These are phyloP conservation scores for Nephrocerus scutellatus DNA, from an alignment of 2,888 invertebrate species.

Conservation along the genomic window DNA sequence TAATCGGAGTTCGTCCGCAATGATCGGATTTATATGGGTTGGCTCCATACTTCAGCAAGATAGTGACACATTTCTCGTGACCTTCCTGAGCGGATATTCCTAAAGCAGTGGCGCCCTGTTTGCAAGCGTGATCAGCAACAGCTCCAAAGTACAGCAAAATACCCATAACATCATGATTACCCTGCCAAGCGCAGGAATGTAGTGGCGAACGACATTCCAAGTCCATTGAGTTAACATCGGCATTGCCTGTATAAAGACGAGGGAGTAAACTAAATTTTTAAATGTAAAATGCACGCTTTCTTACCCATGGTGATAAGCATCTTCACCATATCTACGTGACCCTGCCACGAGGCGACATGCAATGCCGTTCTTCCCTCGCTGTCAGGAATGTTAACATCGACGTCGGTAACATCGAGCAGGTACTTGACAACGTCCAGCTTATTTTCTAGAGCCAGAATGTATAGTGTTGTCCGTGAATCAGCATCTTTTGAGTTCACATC, in stretches of 20 bases:
- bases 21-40: constrained; percentile 80
- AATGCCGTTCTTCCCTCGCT: constrained; percentile 84
- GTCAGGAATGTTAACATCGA: constrained; percentile 80
- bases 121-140: constrained; percentile 80
- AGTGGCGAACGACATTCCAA: constrained; percentile 81
- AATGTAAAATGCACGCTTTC: not conserved
- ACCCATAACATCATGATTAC: constrained; percentile 76
- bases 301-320: constrained; percentile 65
- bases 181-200: constrained; percentile 95
- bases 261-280: not conserved
- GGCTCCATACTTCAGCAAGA: constrained; percentile 73
- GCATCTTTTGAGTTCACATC: constrained; percentile 86
- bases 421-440: constrained; percentile 75
- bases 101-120: constrained; percentile 91
- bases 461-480: constrained; percentile 85
- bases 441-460: constrained; percentile 84
- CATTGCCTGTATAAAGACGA: constrained; percentile 55
- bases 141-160: constrained; percentile 75
- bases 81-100: constrained; percentile 96
- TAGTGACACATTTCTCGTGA: constrained; percentile 84
- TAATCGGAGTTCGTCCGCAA: constrained; percentile 77
- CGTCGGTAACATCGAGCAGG: constrained; percentile 66
- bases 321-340: constrained; percentile 87
- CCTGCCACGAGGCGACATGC: constrained; percentile 90
- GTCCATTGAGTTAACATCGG: constrained; percentile 82